These are phyloP conservation scores for Laticauda colubrina DNA, from an alignment of 2,113 vertebrate genomes.

Conservation along the genomic window DNA sequence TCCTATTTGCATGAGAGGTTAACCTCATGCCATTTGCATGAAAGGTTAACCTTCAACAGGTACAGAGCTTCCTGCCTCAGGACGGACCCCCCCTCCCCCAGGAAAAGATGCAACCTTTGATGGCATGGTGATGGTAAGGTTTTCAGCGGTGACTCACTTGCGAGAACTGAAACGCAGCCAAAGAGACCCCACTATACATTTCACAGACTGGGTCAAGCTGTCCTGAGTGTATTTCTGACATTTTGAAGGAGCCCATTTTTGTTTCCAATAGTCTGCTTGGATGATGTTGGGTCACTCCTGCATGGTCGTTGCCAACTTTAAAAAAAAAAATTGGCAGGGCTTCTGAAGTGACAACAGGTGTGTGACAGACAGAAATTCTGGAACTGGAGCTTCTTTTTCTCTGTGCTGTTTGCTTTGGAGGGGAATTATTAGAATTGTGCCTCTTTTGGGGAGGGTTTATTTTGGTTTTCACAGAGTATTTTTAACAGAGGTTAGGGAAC, in stretches of 20 bases:
- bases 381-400: neutral
- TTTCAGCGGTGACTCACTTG: neutral
- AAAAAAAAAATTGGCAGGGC: neutral
- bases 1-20: neutral
- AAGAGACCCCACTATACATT: conserved; percentile 11
- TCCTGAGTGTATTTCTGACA: neutral
- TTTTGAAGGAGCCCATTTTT: neutral
- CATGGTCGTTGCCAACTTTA: neutral
- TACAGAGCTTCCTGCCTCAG: neutral
- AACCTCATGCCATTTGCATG: neutral
- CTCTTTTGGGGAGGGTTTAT: neutral
- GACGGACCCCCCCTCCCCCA: too few species aligned
- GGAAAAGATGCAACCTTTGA: neutral
- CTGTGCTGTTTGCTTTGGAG: neutral
- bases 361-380: neutral
- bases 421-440: neutral
- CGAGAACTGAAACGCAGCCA: neutral
- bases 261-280: conserved; percentile 7
- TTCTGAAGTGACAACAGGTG: neutral
- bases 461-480: neutral
- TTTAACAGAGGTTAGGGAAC: neutral
- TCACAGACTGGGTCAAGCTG: neutral
- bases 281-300: conserved; percentile 4
- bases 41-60: neutral
- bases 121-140: too few species aligned